These are phyloP conservation scores for Tenrec ecaudatus DNA, from an alignment of 2,113 vertebrate species.

Conservation along the genomic window DNA sequence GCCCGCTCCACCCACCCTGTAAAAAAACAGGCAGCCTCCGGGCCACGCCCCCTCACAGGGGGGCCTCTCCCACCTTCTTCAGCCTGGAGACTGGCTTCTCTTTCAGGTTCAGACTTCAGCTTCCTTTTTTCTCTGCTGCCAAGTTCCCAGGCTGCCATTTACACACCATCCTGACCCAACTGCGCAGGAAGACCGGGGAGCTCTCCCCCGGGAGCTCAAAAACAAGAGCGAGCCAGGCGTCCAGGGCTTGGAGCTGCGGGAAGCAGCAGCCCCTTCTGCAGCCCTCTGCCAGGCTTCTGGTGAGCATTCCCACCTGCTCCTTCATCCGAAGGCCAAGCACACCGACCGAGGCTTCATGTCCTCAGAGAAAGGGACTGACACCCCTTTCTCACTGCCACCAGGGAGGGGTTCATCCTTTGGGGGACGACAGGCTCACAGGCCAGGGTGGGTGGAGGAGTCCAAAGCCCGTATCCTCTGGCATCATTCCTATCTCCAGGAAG, in stretches of 20 bases:
- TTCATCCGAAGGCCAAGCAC: background rate
- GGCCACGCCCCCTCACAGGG: background rate
- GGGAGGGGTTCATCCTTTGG: background rate
- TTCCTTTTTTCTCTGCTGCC: background rate
- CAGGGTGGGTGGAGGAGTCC: background rate
- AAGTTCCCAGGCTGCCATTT: background rate
- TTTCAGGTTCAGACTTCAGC: background rate
- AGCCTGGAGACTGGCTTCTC: background rate
- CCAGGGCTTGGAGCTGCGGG: no score
- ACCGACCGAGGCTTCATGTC: background rate
- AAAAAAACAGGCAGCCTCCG: slow-evolving; percentile 28
- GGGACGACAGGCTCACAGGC: background rate
- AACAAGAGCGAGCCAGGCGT: no score
- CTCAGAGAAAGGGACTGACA: background rate
- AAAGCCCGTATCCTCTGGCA: background rate
- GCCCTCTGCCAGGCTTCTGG: background rate
- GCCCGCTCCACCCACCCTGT: background rate
- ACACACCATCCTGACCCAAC: background rate
- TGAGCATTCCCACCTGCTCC: background rate
- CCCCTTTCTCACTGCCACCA: background rate
- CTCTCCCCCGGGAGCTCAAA: no score
- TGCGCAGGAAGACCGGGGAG: fast-evolving
- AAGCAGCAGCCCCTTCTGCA: background rate
- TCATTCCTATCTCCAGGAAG: background rate
- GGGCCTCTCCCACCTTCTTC: background rate